phyloP scores from a whole-genome alignment of 35 echinoderm and acorn worm species.

The Diadema setosum region DNA sequence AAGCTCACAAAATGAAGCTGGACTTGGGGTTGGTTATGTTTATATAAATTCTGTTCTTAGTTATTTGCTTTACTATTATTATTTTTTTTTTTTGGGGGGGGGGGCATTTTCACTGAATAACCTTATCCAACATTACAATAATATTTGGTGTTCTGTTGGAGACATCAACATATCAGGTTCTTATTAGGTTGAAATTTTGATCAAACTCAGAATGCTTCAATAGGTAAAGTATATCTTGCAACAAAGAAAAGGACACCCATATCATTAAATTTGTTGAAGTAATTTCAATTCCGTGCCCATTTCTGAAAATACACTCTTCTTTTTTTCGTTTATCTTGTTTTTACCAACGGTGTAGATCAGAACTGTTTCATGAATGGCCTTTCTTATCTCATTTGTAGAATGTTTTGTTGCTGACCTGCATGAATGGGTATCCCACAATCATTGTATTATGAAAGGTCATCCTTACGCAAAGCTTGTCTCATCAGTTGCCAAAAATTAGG shows the following conservation, averaged over 20 bases:
- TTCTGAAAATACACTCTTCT: not conserved
- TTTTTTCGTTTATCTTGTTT: not conserved
- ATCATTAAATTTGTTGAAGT: not conserved
- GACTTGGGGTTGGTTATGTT: not conserved
- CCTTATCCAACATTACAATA: not conserved
- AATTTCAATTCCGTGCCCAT: not conserved
- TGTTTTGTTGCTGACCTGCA: too few species aligned
- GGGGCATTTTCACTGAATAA: not conserved
- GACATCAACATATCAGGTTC: not conserved
- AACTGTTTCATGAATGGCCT: too few species aligned
- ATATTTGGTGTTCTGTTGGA: not conserved
- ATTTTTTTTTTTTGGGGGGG: not conserved
- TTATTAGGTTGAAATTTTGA: not conserved
- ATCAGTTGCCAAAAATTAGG: too few species aligned
- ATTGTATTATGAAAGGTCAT: too few species aligned
- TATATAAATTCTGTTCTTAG: not conserved
- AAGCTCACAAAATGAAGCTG: not conserved
- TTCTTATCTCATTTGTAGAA: too few species aligned
- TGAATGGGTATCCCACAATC: too few species aligned
- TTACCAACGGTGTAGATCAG: not conserved
- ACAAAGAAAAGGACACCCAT: not conserved
- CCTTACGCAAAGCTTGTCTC: too few species aligned
- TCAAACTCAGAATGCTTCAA: not conserved
- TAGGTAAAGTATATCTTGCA: not conserved
- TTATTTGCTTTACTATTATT: not conserved